phyloP scores from a whole-genome alignment of 2,113 vertebrate species.

The Colinus virginianus region DNA sequence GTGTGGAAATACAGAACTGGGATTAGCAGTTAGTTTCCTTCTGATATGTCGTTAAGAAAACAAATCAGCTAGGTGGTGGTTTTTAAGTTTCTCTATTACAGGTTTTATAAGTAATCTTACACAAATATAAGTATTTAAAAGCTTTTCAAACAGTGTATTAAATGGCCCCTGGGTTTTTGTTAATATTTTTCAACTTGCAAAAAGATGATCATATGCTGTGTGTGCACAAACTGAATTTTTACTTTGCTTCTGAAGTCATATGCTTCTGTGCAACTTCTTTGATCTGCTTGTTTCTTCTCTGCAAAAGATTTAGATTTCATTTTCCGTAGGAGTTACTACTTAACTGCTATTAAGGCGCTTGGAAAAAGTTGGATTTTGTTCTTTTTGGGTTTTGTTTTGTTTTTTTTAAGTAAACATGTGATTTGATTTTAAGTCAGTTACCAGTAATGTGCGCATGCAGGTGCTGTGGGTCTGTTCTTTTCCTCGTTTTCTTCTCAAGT shows the following conservation, averaged over 20 bases:
- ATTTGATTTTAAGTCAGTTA: not conserved
- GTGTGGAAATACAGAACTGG: not conserved
- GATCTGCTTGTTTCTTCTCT: not conserved
- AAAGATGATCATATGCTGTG: not conserved
- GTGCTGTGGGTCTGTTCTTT: not conserved
- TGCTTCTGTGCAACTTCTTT: not conserved
- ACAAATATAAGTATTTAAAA: not conserved
- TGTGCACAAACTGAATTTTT: not conserved
- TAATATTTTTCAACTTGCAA: not conserved
- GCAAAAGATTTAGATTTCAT: not conserved
- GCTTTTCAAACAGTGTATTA: not conserved
- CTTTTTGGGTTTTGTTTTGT: not conserved
- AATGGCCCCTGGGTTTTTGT: not conserved
- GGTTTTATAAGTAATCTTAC: not conserved
- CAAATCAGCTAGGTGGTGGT: not conserved
- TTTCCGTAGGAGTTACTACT: not conserved
- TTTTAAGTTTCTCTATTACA: not conserved
- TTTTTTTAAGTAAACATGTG: not conserved
- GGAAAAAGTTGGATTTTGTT: not conserved
- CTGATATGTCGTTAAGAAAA: not conserved
- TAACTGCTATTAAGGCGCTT: not conserved
- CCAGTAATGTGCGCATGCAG: not conserved
- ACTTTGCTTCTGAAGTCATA: not conserved
- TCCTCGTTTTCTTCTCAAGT: not conserved
- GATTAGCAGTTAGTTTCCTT: not conserved